Evolutionary conservation across 2,113 vertebrate species (phyloP).

Genomic region (Dendrocopos noguchii): DNA sequence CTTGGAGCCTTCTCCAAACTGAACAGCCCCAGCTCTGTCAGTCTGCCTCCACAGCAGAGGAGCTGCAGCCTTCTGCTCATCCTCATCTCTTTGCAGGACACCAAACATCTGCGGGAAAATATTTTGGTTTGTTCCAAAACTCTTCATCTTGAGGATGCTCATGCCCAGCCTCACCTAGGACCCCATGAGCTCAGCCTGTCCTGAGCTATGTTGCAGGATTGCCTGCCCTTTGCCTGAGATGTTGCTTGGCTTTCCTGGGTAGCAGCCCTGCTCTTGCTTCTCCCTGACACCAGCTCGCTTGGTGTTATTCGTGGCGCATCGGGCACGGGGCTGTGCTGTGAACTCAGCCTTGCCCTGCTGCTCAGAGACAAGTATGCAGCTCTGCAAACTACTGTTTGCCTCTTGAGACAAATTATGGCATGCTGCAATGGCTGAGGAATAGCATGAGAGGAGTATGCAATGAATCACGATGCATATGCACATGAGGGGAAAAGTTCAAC

Average conservation of each 20-base stretch:
- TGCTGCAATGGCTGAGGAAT: conserved; percentile 59
- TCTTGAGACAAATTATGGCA: conserved; percentile 62
- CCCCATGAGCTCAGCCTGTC: not conserved
- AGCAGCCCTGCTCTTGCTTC: not conserved
- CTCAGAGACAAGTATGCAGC: conserved; percentile 42
- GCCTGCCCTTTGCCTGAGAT: not conserved
- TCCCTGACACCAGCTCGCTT: not conserved
- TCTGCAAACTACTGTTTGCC: conserved; percentile 70
- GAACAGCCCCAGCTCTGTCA: no score
- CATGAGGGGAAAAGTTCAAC: conserved; percentile 73
- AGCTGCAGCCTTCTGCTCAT: no score
- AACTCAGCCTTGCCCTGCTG: conserved; percentile 34
- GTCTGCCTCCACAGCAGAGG: no score
- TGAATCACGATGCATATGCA: conserved; percentile 70
- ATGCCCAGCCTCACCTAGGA: not conserved
- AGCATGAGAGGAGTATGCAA: conserved; percentile 61
- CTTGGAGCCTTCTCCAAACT: no score
- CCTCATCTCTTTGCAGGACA: no score
- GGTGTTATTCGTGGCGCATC: not conserved
- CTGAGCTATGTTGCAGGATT: not conserved
- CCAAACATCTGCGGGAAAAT: no score
- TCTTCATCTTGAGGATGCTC: not conserved
- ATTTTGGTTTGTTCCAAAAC: no score
- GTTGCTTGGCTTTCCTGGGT: not conserved
- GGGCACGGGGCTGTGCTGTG: conserved; percentile 23